phyloP scores from a whole-genome alignment of 2,797 vertebrate genomes.

The Tokudaia tokunoshimensis region DNA sequence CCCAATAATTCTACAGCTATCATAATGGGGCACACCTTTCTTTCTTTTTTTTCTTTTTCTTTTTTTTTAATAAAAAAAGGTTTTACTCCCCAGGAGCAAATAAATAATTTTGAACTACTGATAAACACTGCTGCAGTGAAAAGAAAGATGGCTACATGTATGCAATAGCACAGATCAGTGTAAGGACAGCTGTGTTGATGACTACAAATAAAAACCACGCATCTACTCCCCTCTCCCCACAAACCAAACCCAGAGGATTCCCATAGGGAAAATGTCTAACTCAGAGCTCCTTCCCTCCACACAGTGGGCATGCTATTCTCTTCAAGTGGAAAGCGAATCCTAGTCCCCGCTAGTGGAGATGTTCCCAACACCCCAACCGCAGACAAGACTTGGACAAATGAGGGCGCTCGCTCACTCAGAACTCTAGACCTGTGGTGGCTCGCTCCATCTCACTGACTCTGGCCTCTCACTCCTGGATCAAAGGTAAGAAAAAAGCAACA shows the following conservation, averaged over 20 bases:
- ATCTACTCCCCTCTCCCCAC: slow-evolving; percentile 66
- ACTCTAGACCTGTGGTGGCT: neutral
- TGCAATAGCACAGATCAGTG: slow-evolving; percentile 77
- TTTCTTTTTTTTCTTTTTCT: slow-evolving; percentile 45
- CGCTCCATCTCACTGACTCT: neutral
- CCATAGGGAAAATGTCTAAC: slow-evolving; percentile 85
- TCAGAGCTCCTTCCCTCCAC: slow-evolving; percentile 71
- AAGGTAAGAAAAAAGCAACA: neutral
- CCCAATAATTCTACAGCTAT: slow-evolving; percentile 63
- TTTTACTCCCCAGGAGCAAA: slow-evolving; percentile 78
- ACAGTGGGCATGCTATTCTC: slow-evolving; percentile 72
- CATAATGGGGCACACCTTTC: slow-evolving; percentile 42
- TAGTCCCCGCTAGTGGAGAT: slow-evolving; percentile 54
- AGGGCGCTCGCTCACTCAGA: neutral
- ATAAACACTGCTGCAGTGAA: slow-evolving; percentile 79
- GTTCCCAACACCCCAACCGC: slow-evolving; percentile 54
- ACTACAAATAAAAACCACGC: slow-evolving; percentile 75
- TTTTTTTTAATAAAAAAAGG: slow-evolving; percentile 76
- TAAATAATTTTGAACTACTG: slow-evolving; percentile 79
- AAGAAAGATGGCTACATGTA: slow-evolving; percentile 78
- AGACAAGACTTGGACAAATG: slow-evolving; percentile 57
- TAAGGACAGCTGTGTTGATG: slow-evolving; percentile 66
- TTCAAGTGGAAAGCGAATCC: slow-evolving; percentile 60
- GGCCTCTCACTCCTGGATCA: slow-evolving; percentile 19
- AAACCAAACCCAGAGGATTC: slow-evolving; percentile 81